Percentiles rank a stretch among this genome's conserved stretches.
Evolutionary conservation across 2,888 invertebrate genomes (phyloP).

Genomic region (Eurytoma adleriae): DNA sequence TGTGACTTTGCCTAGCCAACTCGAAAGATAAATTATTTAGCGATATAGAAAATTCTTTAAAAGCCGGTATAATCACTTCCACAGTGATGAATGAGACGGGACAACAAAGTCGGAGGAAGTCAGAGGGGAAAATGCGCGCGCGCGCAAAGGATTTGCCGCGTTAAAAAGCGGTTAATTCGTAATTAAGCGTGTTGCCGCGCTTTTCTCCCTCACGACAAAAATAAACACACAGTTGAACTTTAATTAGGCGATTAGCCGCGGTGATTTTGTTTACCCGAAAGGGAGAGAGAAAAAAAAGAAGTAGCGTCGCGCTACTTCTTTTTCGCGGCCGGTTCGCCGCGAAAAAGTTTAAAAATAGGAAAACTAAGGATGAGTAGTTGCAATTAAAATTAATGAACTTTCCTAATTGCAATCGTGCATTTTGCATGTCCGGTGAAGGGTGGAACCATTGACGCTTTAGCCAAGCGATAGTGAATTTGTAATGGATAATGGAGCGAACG

Average conservation of each 20-base stretch:
- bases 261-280: slow-evolving; percentile 11
- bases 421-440: no score
- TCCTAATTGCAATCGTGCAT: no score
- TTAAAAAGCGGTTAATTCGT: slow-evolving; percentile 34
- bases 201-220: background rate
- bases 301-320: background rate
- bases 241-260: slow-evolving; percentile 43
- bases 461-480: no score
- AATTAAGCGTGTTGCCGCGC: slow-evolving; percentile 18
- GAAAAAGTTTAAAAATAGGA: background rate
- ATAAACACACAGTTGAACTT: background rate
- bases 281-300: background rate
- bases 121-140: background rate
- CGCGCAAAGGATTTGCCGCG: background rate
- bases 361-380: slow-evolving; percentile 1
- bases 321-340: no score
- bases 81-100: no score
- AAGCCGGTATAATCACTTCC: no score
- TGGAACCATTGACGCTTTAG: no score
- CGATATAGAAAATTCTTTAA: no score
- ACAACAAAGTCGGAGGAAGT: background rate
- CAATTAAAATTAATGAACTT: slow-evolving; percentile 50
- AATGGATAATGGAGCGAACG: no score
- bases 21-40: no score
- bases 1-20: no score